Conservation (phyloP, 1,140 invertebrate species). For the Eumeta japonica region DNA sequence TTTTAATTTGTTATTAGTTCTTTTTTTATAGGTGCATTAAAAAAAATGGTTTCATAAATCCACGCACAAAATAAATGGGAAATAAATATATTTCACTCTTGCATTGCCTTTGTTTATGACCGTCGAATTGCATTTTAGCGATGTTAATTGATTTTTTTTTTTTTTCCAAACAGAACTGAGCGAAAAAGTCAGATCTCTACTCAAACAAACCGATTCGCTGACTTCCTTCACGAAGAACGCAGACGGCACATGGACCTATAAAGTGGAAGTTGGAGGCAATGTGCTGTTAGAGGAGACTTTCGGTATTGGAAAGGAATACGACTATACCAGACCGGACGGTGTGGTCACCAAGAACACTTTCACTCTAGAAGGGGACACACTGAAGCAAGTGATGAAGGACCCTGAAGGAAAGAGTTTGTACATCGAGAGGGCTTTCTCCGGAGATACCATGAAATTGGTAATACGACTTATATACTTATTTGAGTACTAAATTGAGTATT, state of each 20-base stretch:
- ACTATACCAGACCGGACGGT: constrained; percentile 4
- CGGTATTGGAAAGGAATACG: not conserved
- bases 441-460: constrained; percentile 2
- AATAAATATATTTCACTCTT: too few relatives aligned
- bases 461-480: not conserved
- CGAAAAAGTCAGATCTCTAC: not conserved
- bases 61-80: too few relatives aligned
- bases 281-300: not conserved
- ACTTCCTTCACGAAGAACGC: constrained; percentile 1
- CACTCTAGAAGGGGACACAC: not conserved
- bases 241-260: not conserved
- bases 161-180: constrained; percentile 4
- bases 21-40: too few relatives aligned
- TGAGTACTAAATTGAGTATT: not conserved
- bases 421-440: constrained; percentile 3
- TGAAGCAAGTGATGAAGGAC: not conserved
- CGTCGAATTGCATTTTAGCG: too few relatives aligned
- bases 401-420: constrained; percentile 2
- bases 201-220: not conserved
- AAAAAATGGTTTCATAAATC: too few relatives aligned
- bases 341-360: constrained; percentile 1
- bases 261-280: not conserved
- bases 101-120: too few relatives aligned
- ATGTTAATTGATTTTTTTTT: too few relatives aligned
- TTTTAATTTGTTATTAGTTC: too few relatives aligned